These are phyloP conservation scores for Gulo gulo DNA, from an alignment of 2,113 vertebrate genomes.

Conservation along the genomic window DNA sequence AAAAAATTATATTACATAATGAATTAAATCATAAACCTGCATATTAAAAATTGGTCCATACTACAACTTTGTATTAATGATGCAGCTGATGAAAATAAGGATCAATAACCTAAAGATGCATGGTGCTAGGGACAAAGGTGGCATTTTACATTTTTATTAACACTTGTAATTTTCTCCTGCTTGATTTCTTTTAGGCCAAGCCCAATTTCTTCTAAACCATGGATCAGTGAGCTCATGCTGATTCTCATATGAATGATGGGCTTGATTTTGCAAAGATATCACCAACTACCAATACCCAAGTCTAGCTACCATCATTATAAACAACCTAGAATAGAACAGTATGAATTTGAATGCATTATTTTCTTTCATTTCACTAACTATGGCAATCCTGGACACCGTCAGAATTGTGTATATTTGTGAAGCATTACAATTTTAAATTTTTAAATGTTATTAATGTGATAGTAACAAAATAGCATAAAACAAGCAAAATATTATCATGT, in stretches of 20 bases:
- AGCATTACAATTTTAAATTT: slow-evolving; percentile 27
- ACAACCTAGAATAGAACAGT: slow-evolving; percentile 6
- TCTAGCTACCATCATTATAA: slow-evolving; percentile 32
- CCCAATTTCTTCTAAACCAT: slow-evolving; percentile 76
- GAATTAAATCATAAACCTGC: slow-evolving; percentile 49
- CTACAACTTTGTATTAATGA: slow-evolving; percentile 62
- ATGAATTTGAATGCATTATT: background rate
- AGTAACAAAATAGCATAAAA: slow-evolving; percentile 5
- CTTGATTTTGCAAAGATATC: slow-evolving; percentile 44
- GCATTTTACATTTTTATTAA: slow-evolving; percentile 79
- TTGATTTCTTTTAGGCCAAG: slow-evolving; percentile 76
- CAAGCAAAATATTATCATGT: slow-evolving; percentile 7
- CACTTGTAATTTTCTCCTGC: slow-evolving; percentile 75
- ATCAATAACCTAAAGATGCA: slow-evolving; percentile 63
- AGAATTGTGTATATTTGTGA: slow-evolving; percentile 20
- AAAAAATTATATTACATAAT: slow-evolving; percentile 17
- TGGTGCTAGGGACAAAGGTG: slow-evolving; percentile 70
- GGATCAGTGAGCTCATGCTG: slow-evolving; percentile 73
- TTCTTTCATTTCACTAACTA: slow-evolving; percentile 31
- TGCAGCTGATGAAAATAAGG: slow-evolving; percentile 70
- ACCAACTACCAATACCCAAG: slow-evolving; percentile 35
- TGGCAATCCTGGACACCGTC: background rate
- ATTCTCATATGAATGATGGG: slow-evolving; percentile 66
- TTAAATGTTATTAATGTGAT: slow-evolving; percentile 17
- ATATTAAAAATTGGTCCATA: slow-evolving; percentile 32